Base-by-base conservation (phyloP, 2,113 vertebrate genomes). In the Prunella himalayana region DNA sequence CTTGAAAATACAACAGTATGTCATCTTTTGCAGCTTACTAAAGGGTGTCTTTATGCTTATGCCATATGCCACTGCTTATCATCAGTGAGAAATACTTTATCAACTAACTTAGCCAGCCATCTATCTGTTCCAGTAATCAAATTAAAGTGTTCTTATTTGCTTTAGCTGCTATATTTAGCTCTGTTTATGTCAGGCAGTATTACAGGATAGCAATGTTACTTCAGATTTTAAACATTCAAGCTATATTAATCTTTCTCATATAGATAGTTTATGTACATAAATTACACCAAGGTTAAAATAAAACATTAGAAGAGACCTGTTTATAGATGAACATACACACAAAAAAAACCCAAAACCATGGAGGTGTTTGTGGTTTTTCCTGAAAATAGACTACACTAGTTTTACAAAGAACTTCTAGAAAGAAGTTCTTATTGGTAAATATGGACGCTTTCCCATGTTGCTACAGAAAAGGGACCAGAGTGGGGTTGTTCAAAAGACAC, bases 1-100 rank as follows among this genome's bases (percentile, higher is more conserved):
- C 99, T 99, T 95, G 50, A 66, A 92, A 96, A 86, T 6, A 91
- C 11, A 96, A 41, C 16, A 92, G 39, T 13, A 80, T 7, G 56
- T 92, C 68, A 96, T 51, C 33, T 77, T 42, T n/a, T 6, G 23
- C 42, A 77, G 45, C 44, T 72, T 77, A 79, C 44, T 44, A 53
- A 59, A 60, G 35, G 42, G 20, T 61, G 54, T 70, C 33, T 61
- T 69, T n/a, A 79, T 60, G 45, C 50, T 86, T 82, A 75, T 7
- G 47, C 9, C 41, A 31, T 39, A 75, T n/a, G n/a, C n/a, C n/a
- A n/a, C n/a, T n/a, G n/a, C n/a, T n/a, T n/a, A n/a, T 25, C 33
- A 59, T 13, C 37, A 20, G 8, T 39, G 39, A 83, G 4, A 73
- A 92, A 85, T 18, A 76, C 37, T 70, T 77, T 14, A 53, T 25